Conservation (phyloP, 2,797 vertebrate species). For the Valencia hispanica region DNA sequence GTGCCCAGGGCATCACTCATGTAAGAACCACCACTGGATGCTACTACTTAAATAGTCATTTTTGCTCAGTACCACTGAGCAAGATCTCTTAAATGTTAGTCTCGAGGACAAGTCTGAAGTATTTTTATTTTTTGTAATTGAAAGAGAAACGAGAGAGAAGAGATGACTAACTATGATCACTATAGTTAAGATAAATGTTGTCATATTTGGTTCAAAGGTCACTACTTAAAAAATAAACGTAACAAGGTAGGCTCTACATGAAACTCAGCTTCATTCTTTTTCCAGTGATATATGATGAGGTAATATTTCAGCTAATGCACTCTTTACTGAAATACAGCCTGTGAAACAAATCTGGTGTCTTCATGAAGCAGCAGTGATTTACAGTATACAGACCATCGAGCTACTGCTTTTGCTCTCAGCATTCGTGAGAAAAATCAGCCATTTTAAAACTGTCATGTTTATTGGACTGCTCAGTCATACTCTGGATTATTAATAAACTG, state of each 20-base stretch:
- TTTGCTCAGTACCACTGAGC: not conserved
- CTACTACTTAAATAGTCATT: no score
- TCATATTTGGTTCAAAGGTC: not conserved
- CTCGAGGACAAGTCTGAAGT: not conserved
- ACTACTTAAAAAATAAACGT: not conserved
- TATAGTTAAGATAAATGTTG: not conserved
- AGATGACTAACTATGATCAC: not conserved
- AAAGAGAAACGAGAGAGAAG: not conserved
- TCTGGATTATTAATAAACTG: slow-evolving; percentile 4
- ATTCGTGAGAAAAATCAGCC: slow-evolving; percentile 3
- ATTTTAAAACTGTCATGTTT: slow-evolving; percentile 12
- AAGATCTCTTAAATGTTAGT: not conserved
- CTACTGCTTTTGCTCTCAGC: slow-evolving; percentile 1
- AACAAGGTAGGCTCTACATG: not conserved
- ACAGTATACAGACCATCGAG: not conserved
- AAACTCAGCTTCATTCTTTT: not conserved
- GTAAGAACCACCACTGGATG: not conserved
- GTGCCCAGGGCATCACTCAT: not conserved
- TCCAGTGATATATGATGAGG: not conserved
- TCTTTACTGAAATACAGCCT: not conserved
- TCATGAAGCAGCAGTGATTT: slow-evolving; percentile 1
- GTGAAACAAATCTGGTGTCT: slow-evolving; percentile 13
- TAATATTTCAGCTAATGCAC: not conserved
- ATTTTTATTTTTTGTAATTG: not conserved
- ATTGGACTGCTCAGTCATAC: not conserved